Conservation (phyloP, 2,888 invertebrate genomes). For the Pollenia angustigena region DNA sequence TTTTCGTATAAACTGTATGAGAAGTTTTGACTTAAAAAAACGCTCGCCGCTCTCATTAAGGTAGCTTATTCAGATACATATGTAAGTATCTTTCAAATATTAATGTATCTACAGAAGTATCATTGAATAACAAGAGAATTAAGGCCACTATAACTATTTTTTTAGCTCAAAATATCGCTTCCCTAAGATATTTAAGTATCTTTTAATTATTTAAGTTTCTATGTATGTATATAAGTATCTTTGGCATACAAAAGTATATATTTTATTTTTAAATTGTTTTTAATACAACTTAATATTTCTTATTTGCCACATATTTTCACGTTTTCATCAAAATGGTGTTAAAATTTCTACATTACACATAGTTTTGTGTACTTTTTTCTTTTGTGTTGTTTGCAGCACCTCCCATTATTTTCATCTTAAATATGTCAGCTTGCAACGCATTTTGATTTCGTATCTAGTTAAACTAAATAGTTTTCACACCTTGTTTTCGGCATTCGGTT, state of each 20-base stretch:
- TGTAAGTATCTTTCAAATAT: background rate
- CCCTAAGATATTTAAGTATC: background rate
- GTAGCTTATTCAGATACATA: background rate
- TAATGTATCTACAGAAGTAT: too few species aligned
- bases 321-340: background rate
- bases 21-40: too few species aligned
- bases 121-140: background rate
- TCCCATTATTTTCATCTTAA: slow-evolving; percentile 7
- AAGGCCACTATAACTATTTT: background rate
- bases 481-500: slow-evolving; percentile 47
- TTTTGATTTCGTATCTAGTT: slow-evolving; percentile 33
- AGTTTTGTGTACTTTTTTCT: background rate
- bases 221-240: background rate
- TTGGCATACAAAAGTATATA: background rate
- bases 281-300: too few species aligned
- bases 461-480: slow-evolving; percentile 56
- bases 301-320: background rate
- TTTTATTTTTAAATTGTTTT: background rate
- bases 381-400: background rate
- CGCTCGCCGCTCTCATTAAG: too few species aligned
- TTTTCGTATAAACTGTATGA: too few species aligned
- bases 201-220: background rate
- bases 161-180: background rate
- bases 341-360: background rate
- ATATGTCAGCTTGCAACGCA: slow-evolving; percentile 12